Conservation (phyloP, 1,140 invertebrate species). For the Calosoma granatense region DNA sequence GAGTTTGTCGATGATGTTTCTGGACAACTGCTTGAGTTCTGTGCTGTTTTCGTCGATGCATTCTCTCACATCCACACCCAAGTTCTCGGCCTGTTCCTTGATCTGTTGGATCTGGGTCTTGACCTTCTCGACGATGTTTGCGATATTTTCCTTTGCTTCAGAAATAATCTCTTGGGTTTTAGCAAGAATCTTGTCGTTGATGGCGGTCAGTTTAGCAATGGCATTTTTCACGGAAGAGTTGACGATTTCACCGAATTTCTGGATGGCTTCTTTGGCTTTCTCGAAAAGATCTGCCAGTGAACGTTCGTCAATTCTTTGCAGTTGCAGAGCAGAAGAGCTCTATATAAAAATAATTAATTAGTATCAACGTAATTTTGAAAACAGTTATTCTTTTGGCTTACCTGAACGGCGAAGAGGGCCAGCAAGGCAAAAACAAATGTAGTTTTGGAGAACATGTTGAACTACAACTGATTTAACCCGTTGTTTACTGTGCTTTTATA, state of each 20-base stretch:
- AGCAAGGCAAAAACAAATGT: not conserved
- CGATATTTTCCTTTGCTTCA: not conserved
- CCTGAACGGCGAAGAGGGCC: not conserved
- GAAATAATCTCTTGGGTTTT: not conserved
- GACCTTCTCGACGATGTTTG: not conserved
- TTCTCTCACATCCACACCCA: conserved; percentile 11
- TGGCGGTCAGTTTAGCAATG: not conserved
- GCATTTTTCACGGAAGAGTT: not conserved
- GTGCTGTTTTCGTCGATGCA: not conserved
- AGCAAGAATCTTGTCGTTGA: not conserved
- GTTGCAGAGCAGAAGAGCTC: not conserved
- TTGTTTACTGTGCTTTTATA: too few relatives aligned
- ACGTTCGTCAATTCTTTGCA: not conserved
- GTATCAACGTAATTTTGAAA: too few relatives aligned
- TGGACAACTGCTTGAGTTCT: not conserved
- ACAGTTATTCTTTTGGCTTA: too few relatives aligned
- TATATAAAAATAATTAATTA: not conserved
- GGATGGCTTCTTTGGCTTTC: conserved; percentile 9
- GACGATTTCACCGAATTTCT: not conserved
- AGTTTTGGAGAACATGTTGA: not conserved
- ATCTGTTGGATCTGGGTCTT: not conserved
- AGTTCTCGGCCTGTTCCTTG: conserved; percentile 3
- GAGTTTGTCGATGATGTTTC: not conserved
- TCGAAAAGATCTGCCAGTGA: not conserved
- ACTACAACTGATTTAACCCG: too few relatives aligned